These are phyloP conservation scores for Lithobates sylvaticus DNA, from an alignment of 2,797 vertebrate species.

Conservation along the genomic window DNA sequence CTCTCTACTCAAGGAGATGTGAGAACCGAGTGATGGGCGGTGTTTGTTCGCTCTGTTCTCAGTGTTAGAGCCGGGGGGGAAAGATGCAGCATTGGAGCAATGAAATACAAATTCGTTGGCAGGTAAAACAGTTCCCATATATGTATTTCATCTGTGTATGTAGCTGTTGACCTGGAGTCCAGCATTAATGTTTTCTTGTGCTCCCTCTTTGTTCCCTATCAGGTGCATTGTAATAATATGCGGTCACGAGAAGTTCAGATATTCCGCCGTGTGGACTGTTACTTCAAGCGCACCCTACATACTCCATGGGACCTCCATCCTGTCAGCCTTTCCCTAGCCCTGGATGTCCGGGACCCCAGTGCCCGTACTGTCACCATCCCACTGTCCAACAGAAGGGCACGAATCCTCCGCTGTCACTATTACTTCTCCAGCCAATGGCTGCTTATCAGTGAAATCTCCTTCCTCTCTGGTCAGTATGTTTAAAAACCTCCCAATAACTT, in stretches of 20 bases:
- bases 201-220: neutral
- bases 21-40: too few relatives aligned
- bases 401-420: constrained; percentile 88
- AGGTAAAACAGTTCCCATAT: too few relatives aligned
- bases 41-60: too few relatives aligned
- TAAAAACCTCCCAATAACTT: neutral
- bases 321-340: constrained; percentile 76
- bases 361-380: constrained; percentile 84
- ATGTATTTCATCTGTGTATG: too few relatives aligned
- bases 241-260: constrained; percentile 86
- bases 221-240: constrained; percentile 94
- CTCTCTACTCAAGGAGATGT: too few relatives aligned
- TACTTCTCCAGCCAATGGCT: constrained; percentile 88
- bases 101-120: too few relatives aligned
- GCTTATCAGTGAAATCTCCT: constrained; percentile 92
- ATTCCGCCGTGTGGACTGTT: constrained; percentile 85
- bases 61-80: too few relatives aligned
- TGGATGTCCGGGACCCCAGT: constrained; percentile 86
- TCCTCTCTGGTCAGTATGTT: constrained; percentile 81
- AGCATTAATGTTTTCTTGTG: too few relatives aligned
- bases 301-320: constrained; percentile 82
- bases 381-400: constrained; percentile 75
- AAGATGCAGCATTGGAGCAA: too few relatives aligned
- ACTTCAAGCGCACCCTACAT: constrained; percentile 82
- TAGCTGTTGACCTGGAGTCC: too few relatives aligned